phyloP scores from a whole-genome alignment of 1,140 invertebrate species.

The Zeugodacus cucurbitae region DNA sequence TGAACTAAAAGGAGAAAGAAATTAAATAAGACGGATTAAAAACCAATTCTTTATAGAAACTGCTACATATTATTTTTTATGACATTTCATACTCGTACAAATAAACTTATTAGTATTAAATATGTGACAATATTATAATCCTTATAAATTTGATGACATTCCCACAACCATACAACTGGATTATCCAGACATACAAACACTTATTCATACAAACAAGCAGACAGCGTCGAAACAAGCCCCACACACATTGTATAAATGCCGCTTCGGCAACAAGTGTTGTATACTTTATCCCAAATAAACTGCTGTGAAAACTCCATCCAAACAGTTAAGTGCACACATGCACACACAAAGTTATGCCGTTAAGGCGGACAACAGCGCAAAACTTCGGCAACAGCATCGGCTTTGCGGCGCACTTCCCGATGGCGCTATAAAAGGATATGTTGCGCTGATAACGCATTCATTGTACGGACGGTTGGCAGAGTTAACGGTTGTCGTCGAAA shows the following conservation, averaged over 20 bases:
- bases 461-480: constrained; percentile 61
- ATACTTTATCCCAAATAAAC: neutral
- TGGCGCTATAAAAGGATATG: constrained; percentile 63
- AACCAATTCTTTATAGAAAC: no score
- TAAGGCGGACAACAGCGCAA: neutral
- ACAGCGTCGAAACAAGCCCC: no score
- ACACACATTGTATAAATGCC: neutral
- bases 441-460: constrained; percentile 60
- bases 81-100: no score
- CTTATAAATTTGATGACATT: no score
- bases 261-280: constrained; percentile 42
- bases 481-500: constrained; percentile 51
- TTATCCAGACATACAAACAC: no score
- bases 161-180: no score
- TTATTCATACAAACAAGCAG: no score
- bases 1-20: no score
- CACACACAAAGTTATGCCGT: neutral
- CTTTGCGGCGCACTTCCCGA: neutral
- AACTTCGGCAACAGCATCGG: neutral
- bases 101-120: no score
- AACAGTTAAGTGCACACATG: neutral
- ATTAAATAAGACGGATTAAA: no score
- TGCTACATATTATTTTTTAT: no score
- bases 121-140: no score
- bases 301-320: neutral